Conservation (phyloP, 2,113 vertebrate genomes). For the Ancistrus triradiatus region DNA sequence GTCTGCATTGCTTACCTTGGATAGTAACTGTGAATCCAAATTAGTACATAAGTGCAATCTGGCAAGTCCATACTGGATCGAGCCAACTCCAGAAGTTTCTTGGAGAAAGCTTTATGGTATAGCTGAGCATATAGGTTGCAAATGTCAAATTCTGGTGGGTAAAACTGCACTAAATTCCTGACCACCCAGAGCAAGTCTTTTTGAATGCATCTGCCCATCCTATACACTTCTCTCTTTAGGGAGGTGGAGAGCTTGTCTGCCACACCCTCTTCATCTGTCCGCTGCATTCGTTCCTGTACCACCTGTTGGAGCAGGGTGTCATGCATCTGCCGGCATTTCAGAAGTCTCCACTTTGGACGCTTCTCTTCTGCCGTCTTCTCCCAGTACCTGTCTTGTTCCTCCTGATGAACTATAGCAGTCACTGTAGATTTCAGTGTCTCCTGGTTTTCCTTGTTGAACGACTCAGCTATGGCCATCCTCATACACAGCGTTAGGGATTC, state of each 20-base stretch:
- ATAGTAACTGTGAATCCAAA: constrained; percentile 77
- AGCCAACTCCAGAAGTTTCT: constrained; percentile 52
- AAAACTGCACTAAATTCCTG: constrained; percentile 66
- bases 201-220: constrained; percentile 73
- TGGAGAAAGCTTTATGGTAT: constrained; percentile 75
- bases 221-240: constrained; percentile 67
- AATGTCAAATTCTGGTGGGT: constrained; percentile 72
- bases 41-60: constrained; percentile 75
- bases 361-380: constrained; percentile 17
- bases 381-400: constrained; percentile 71
- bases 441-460: constrained; percentile 56
- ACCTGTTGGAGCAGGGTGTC: constrained; percentile 56
- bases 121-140: constrained; percentile 70
- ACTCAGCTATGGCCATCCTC: constrained; percentile 62
- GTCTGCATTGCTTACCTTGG: constrained; percentile 52
- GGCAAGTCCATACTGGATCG: constrained; percentile 62
- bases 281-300: constrained; percentile 64
- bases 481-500: constrained; percentile 64
- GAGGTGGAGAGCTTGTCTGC: constrained; percentile 50
- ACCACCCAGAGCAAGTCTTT: constrained; percentile 75
- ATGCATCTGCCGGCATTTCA: constrained; percentile 71
- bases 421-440: constrained; percentile 70
- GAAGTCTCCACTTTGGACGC: constrained; percentile 62
- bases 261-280: constrained; percentile 31
- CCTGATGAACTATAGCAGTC: constrained; percentile 72